Base-by-base conservation (phyloP, 2,113 vertebrate species). In the Pluvianellus socialis region DNA sequence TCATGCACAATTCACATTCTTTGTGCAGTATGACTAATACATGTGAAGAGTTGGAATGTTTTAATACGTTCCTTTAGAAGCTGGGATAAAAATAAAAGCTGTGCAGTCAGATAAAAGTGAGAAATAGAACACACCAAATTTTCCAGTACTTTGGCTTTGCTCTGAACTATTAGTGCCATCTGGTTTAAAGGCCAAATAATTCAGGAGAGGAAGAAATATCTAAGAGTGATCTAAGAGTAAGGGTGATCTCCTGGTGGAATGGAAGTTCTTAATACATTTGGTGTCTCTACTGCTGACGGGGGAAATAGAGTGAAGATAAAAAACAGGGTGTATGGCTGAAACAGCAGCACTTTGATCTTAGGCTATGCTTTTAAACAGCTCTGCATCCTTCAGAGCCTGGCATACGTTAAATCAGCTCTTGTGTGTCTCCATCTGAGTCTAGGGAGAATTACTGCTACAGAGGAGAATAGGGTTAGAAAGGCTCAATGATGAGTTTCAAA, bases 331-430 rank as follows among this genome's bases (percentile, higher is more conserved):
- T 32, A 62, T 13, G 44, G 18, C 63, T 90, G 56, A 86, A 97
- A 84, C 14, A 81, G 50, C 50, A 92, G 38, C 47, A 65, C 59
- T 94, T 94, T 92, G 79, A 93, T 96, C 79, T 67, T 70, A 22
- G 33, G 17, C n/a, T 81, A 16, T 79, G 23, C 50, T 93, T 93
- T 93, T 93, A 84, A 67, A 93, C 9, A 92, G 45, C 20, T 90
- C 45, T 88, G 26, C 28, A 80, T 88, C 63, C 50, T 86, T 92
- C 52, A 67, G 63, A 93, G 59, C 42, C n/a, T 92, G 72, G 49
- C 44, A 63, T 80, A 71, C 0, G 1, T 92, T 93, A 84, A 84
- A 86, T 71, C 49, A 77, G n/a, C 42, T 73, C 63, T 65, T 79
- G 22, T 2, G 9, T 59, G 86, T 96, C 75, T 86, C 44, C 19